These are phyloP conservation scores for Colistium nudipinnis DNA, from an alignment of 2,113 vertebrate genomes.

Conservation along the genomic window DNA sequence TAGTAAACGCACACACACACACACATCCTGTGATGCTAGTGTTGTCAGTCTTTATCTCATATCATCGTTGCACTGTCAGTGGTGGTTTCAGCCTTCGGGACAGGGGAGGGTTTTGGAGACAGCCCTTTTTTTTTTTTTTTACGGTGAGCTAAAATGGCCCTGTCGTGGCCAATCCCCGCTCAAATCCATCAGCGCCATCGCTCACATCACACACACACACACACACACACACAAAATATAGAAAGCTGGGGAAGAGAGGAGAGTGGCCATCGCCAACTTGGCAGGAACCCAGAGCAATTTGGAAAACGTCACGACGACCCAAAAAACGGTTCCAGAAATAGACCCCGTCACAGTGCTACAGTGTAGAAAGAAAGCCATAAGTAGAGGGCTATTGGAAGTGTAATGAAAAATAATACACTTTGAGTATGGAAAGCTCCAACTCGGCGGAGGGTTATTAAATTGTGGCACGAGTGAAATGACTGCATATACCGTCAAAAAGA, in stretches of 20 bases:
- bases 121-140: slow-evolving; percentile 49
- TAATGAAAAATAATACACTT: slow-evolving; percentile 57
- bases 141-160: slow-evolving; percentile 48
- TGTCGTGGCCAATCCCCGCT: slow-evolving; percentile 58
- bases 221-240: too few species aligned
- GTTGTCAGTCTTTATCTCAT: slow-evolving; percentile 47
- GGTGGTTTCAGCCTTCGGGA: slow-evolving; percentile 41
- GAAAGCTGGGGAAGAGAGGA: slow-evolving; percentile 19
- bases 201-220: slow-evolving; percentile 36
- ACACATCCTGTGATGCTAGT: neutral
- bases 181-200: slow-evolving; percentile 60
- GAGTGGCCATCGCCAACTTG: slow-evolving; percentile 44
- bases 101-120: slow-evolving; percentile 42
- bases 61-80: slow-evolving; percentile 23
- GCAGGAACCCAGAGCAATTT: slow-evolving; percentile 54
- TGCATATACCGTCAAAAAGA: slow-evolving; percentile 37
- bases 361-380: slow-evolving; percentile 26
- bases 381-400: slow-evolving; percentile 22
- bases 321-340: slow-evolving; percentile 36
- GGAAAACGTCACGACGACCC: slow-evolving; percentile 41
- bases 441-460: slow-evolving; percentile 42
- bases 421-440: slow-evolving; percentile 42
- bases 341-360: slow-evolving; percentile 16
- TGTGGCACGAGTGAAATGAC: slow-evolving; percentile 27
- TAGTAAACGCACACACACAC: too few species aligned